Percentiles rank a stretch among this genome's conserved stretches.
These are phyloP conservation scores for Machimus atricapillus DNA, from an alignment of 2,888 invertebrate genomes.

Conservation along the genomic window DNA sequence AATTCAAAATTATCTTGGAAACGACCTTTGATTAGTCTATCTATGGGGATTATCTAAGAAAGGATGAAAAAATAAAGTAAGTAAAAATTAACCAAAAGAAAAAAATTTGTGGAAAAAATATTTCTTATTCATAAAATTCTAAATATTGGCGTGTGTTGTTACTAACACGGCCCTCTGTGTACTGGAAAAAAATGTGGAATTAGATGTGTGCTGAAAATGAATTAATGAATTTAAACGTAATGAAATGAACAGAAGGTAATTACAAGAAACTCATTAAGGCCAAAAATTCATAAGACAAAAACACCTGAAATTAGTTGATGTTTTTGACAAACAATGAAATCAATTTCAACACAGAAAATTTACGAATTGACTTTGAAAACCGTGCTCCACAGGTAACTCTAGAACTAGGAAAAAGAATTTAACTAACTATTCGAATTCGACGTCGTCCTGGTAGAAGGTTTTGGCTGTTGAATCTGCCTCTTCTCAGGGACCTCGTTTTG, in stretches of 20 bases:
- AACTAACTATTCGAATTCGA: slow-evolving; percentile 50
- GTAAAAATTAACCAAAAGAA: slow-evolving; percentile 45
- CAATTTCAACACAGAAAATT: slow-evolving; percentile 6
- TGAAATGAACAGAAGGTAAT: neutral
- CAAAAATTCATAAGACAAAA: slow-evolving; percentile 17
- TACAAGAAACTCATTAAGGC: neutral
- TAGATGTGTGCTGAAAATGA: slow-evolving; percentile 29
- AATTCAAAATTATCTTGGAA: slow-evolving; percentile 99
- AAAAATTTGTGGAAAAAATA: slow-evolving; percentile 49
- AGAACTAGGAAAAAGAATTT: neutral
- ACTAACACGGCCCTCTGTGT: slow-evolving; percentile 38
- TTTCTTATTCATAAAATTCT: slow-evolving; percentile 24
- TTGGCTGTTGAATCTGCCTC: slow-evolving; percentile 57
- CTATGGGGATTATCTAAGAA: slow-evolving; percentile 63
- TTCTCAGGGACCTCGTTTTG: slow-evolving; percentile 55
- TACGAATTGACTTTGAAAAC: slow-evolving; percentile 23
- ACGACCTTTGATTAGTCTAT: slow-evolving; percentile 89
- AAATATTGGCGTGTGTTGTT: neutral
- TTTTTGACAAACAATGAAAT: slow-evolving; percentile 2
- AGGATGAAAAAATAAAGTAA: slow-evolving; percentile 48
- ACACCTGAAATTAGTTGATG: slow-evolving; percentile 33
- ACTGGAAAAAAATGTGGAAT: slow-evolving; percentile 8
- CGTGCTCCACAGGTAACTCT: slow-evolving; percentile 39
- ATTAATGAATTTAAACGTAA: slow-evolving; percentile 23
- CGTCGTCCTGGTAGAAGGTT: slow-evolving; percentile 46